A percentile compares a stretch with the other conserved stretches of the same genome.
These are phyloP conservation scores for Formica aserva DNA, from an alignment of 2,888 invertebrate genomes.

Conservation along the genomic window DNA sequence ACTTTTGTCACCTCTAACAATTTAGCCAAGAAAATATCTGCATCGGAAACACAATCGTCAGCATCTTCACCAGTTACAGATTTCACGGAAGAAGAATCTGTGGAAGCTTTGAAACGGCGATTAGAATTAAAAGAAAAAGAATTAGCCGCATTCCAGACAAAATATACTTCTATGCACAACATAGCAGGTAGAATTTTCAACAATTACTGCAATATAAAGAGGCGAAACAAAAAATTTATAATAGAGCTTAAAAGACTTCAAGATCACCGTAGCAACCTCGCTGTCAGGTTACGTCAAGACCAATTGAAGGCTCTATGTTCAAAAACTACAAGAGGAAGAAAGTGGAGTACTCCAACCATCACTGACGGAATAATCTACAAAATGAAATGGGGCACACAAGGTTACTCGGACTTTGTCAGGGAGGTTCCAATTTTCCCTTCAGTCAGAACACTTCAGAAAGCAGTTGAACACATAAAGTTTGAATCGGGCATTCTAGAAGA, in stretches of 20 bases:
- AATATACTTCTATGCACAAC: background rate
- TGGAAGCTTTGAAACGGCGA: background rate
- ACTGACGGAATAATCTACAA: background rate
- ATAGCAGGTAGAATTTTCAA: background rate
- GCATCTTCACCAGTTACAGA: background rate
- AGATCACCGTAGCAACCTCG: background rate
- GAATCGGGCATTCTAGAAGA: background rate
- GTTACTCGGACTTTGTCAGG: background rate
- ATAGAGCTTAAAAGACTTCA: background rate
- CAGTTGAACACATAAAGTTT: background rate
- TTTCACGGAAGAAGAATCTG: background rate
- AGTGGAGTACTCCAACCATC: background rate
- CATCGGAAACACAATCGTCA: background rate
- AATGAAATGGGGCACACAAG: constrained; percentile 2
- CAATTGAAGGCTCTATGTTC: background rate
- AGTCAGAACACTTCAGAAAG: background rate
- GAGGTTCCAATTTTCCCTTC: background rate
- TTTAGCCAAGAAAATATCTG: background rate
- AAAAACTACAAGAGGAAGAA: background rate
- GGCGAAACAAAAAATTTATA: background rate
- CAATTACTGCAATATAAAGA: background rate
- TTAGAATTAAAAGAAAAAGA: background rate
- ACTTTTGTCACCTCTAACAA: background rate
- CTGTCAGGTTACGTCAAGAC: background rate
- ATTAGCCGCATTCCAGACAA: background rate